Base-by-base conservation (phyloP, 2,797 vertebrate genomes). In the Chaenodraco wilsoni region DNA sequence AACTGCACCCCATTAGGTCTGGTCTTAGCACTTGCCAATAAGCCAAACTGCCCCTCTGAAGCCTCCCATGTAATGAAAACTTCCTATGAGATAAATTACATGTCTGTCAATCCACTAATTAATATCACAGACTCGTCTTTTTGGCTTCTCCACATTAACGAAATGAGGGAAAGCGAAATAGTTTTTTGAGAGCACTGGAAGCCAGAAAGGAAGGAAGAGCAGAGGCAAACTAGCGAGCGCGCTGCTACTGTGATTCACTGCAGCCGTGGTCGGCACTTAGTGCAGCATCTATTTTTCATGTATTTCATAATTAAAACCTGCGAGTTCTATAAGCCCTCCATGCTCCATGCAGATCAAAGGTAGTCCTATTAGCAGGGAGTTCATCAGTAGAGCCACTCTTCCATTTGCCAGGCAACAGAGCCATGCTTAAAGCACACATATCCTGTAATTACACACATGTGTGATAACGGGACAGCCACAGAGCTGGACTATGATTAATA, bases 271-370 rank as follows among this genome's bases (percentile, higher is more conserved):
- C 90, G 79, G 88, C 93, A 94, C 89, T 94, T 93, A 93, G 86
- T 59, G 69, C 77, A 52, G 68, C 90, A 93, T 95, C 87, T 90
- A 93, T 94, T 92, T 94, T 95, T 94, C 86, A 95, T 94, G 91
- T 88, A 88, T 91, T 94, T 90, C 92, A 93, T 94, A 94, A 95
- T 94, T 94, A 95, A 94, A 94, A 94, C 84, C 86, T 88, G 88
- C 70, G 69, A 91, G 86, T 89, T 89, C 83, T 87, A 88, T 78
- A 88, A 92, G 90, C 87, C 83, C 84, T 86, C 83, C 79, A 76
- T 89, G 90, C 88, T 81, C 88, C 72, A 74, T 57, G 78, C 69
- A 93, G 92, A 95, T 95, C 94, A 94, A 95, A 94, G 93, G 85
- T 88, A 88, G 87, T 85, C 74, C 85, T 91, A 92, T 94, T 92